Conservation (phyloP, 2,113 vertebrate genomes). For the Calidris pygmaea region DNA sequence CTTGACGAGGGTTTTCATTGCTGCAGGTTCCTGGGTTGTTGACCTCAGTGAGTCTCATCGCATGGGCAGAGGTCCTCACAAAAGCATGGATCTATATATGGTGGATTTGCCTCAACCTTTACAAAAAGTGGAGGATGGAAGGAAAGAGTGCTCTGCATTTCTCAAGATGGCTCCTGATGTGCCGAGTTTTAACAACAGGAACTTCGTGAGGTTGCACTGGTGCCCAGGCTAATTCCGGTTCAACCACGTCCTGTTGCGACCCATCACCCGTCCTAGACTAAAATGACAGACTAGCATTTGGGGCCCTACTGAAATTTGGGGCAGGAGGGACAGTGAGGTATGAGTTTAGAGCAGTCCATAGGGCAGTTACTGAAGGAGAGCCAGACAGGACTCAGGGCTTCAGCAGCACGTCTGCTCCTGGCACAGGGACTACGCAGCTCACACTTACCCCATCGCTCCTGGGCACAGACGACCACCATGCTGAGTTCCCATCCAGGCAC, state of each 20-base stretch:
- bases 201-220: not conserved
- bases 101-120: not conserved
- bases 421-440: accelerated
- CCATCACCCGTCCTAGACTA: not conserved
- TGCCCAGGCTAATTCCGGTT: not conserved
- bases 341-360: not conserved
- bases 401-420: not conserved
- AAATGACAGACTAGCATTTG: not conserved
- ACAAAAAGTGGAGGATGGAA: not conserved
- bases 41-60: not conserved
- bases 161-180: not conserved
- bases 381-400: not conserved
- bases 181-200: not conserved
- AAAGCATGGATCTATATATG: not conserved
- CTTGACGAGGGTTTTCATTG: accelerated
- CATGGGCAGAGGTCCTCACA: not conserved
- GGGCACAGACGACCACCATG: not conserved
- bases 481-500: not conserved
- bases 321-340: not conserved
- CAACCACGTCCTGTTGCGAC: accelerated
- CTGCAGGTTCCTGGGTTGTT: not conserved
- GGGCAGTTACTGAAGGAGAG: not conserved
- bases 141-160: not conserved
- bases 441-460: accelerated
- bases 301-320: not conserved